Evolutionary conservation across 2,888 invertebrate genomes (phyloP).

Genomic region (Chorisops tibialis): DNA sequence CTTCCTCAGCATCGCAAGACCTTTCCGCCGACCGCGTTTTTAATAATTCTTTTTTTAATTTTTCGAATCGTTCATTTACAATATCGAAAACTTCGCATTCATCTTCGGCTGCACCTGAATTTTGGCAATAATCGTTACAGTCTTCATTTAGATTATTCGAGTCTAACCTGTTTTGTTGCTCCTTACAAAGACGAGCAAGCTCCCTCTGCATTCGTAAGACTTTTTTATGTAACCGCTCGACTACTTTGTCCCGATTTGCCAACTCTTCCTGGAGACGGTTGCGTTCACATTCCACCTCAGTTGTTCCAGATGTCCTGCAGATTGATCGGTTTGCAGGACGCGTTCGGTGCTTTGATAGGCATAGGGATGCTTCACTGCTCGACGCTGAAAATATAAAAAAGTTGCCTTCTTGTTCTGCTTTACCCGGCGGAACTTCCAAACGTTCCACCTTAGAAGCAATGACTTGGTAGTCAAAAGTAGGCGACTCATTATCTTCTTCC

Average conservation of each 20-base stretch:
- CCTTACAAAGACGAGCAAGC: slow-evolving; percentile 11
- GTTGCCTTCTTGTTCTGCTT: background rate
- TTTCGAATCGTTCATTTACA: slow-evolving; percentile 10
- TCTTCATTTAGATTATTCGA: background rate
- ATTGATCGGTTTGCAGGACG: slow-evolving; percentile 68
- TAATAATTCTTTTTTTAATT: slow-evolving; percentile 27
- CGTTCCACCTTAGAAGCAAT: slow-evolving; percentile 3
- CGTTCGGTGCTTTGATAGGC: slow-evolving; percentile 51
- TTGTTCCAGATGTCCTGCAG: slow-evolving; percentile 64
- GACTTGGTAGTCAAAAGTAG: slow-evolving; percentile 8
- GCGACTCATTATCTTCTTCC: slow-evolving; percentile 42
- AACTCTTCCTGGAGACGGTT: slow-evolving; percentile 42
- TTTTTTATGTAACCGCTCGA: slow-evolving; percentile 31
- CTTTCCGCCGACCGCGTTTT: background rate
- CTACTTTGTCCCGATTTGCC: slow-evolving; percentile 24
- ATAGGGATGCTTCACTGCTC: background rate
- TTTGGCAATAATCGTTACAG: slow-evolving; percentile 7
- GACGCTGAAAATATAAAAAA: background rate
- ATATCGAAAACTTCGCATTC: slow-evolving; percentile 6
- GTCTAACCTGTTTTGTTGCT: slow-evolving; percentile 15
- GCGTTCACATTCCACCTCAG: slow-evolving; percentile 66
- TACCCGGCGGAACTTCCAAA: background rate
- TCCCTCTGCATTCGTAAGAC: slow-evolving; percentile 30
- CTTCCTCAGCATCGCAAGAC: background rate
- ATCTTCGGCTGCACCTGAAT: slow-evolving; percentile 18